Percentiles rank a stretch among this genome's conserved stretches.
These are phyloP conservation scores for Notolepis coatsorum DNA, from an alignment of 2,797 vertebrate genomes.

Conservation along the genomic window DNA sequence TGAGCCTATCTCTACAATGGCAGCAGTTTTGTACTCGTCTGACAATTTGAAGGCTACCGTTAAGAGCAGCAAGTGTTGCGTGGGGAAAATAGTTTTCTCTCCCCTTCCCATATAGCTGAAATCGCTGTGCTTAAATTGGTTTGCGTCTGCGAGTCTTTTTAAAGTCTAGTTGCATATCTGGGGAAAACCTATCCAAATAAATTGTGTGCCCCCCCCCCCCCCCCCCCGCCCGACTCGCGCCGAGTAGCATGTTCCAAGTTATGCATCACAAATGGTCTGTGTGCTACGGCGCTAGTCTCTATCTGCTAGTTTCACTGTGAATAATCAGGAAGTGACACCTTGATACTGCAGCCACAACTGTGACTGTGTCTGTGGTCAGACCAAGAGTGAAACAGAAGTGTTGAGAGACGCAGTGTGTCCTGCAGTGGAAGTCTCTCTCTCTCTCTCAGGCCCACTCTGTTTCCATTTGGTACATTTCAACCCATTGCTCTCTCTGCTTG, in stretches of 20 bases:
- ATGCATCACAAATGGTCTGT: constrained; percentile 52
- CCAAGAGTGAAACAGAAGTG: constrained; percentile 76
- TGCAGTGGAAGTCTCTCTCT: constrained; percentile 44
- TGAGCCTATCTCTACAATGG: constrained; percentile 38
- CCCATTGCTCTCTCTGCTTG: constrained; percentile 62
- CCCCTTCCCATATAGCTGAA: background rate
- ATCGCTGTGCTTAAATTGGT: constrained; percentile 41
- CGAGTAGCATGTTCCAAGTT: constrained; percentile 53
- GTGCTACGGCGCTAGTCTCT: constrained; percentile 57
- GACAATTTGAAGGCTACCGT: constrained; percentile 42
- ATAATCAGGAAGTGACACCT: constrained; percentile 81
- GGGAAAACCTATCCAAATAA: constrained; percentile 51
- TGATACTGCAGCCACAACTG: constrained; percentile 77
- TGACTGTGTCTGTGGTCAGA: constrained; percentile 72
- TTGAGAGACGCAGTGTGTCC: constrained; percentile 72
- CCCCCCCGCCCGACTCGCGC: no score
- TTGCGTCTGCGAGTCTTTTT: constrained; percentile 31
- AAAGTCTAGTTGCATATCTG: constrained; percentile 35
- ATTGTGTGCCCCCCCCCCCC: no score
- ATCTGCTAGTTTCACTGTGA: constrained; percentile 75
- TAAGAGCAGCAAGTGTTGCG: constrained; percentile 29
- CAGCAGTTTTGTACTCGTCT: constrained; percentile 37
- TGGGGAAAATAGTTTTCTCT: constrained; percentile 48
- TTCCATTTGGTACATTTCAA: constrained; percentile 72
- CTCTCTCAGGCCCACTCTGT: constrained; percentile 61